Conservation (phyloP, 1,140 invertebrate species). For the Drosophila rufa region DNA sequence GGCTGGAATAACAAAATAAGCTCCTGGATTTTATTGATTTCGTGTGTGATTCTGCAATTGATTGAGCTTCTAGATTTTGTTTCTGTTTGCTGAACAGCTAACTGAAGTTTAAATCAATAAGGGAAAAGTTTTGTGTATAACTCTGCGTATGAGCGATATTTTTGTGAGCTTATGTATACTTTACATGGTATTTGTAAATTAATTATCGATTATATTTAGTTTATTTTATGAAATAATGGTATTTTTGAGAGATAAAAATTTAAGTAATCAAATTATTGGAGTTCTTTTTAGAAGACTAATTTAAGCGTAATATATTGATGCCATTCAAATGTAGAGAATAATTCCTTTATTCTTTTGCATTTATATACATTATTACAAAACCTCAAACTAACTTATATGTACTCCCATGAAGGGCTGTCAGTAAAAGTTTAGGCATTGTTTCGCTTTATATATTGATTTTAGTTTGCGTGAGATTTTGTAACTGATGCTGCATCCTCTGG, state of each 20-base stretch:
- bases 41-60: slow-evolving; percentile 31
- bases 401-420: background rate
- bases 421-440: background rate
- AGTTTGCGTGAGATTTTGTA: background rate
- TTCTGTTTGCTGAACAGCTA: slow-evolving; percentile 14
- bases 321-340: no score
- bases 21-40: slow-evolving; percentile 59
- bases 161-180: background rate
- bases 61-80: slow-evolving; percentile 29
- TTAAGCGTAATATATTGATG: no score
- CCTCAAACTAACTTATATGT: no score
- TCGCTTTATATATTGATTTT: background rate
- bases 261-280: no score
- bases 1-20: slow-evolving; percentile 52
- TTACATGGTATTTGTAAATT: background rate
- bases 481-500: slow-evolving; percentile 10
- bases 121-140: slow-evolving; percentile 1
- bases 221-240: no score
- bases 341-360: no score
- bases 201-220: background rate
- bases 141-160: slow-evolving; percentile 5
- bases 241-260: background rate
- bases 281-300: no score
- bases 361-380: no score
- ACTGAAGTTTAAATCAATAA: slow-evolving; percentile 14